Evolutionary conservation across 2,888 invertebrate species (phyloP).

Genomic region (Lottia gigantea): DNA sequence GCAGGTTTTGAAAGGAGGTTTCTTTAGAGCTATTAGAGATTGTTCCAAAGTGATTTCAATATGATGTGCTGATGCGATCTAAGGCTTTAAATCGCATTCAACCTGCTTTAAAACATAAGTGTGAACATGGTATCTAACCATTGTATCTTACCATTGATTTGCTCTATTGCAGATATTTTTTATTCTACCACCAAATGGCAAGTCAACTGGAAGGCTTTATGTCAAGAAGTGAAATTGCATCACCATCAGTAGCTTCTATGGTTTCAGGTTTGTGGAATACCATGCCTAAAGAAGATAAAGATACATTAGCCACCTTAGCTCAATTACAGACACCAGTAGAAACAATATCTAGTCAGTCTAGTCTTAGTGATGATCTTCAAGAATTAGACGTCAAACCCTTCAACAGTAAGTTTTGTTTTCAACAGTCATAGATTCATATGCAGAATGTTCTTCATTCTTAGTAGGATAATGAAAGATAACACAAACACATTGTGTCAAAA

Average conservation of each 20-base stretch:
- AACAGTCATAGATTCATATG: not conserved
- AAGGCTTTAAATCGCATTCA: too few relatives aligned
- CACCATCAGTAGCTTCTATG: conserved; percentile 23
- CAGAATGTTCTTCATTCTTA: too few relatives aligned
- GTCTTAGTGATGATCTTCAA: conserved; percentile 34
- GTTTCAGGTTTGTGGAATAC: conserved; percentile 40
- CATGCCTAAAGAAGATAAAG: conserved; percentile 34
- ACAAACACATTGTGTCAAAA: too few relatives aligned
- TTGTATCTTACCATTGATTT: not conserved
- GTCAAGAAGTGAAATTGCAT: conserved; percentile 19
- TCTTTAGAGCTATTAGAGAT: too few relatives aligned
- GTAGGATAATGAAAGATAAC: too few relatives aligned
- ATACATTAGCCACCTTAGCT: conserved; percentile 39
- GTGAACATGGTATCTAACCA: not conserved
- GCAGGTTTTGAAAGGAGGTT: too few relatives aligned
- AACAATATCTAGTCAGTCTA: conserved; percentile 19
- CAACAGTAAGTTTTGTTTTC: conserved; percentile 2
- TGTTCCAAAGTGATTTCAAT: too few relatives aligned
- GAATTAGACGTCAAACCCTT: conserved; percentile 33
- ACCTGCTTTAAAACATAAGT: too few relatives aligned
- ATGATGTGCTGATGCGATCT: too few relatives aligned
- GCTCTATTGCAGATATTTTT: conserved; percentile 39
- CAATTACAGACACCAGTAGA: conserved; percentile 35
- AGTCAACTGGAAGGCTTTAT: conserved; percentile 30
- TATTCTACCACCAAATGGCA: conserved; percentile 45